Evolutionary conservation across 2,888 invertebrate species (phyloP), one percentile per base, ranked within the genome.

Genomic region (Lithosia quadra): DNA sequence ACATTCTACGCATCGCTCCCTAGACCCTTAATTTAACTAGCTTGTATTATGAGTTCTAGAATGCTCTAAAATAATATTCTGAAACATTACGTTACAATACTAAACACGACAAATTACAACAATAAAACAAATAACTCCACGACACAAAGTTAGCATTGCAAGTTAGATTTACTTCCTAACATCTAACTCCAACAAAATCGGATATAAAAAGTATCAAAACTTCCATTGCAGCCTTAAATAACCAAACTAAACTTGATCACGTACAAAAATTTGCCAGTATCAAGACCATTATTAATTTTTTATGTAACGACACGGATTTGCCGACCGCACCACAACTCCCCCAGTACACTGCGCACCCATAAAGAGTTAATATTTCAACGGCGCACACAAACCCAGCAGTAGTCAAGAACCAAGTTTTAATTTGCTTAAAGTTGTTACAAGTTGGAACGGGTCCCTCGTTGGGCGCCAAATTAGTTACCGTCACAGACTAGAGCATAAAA

Each of bases 371-470:
- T 94, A 94, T 94, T 95, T 94, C 91, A 94, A 86, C 85, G 81
- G 85, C 84, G 82, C 88, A 88, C 89, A 92, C 92, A 91, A 91
- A 93, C 90, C 88, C 88, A 90, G 90, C 93, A 91, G 92, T 93
- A 92, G 93, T 92, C 92, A 91, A 89, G 85, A 84, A 79, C 81
- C 85, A 94, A 95, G 91, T 94, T 95, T 95, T 94, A 94, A 95
- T 95, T 95, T 93, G 94, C 92, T 95, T 94, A 92, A 92, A 94
- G 90, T 94, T 93, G 93, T 92, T 91, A 91, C 92, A 91, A 94
- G 86, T 94, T 93, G 90, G 92, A 93, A 92, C 92, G 90, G 90
- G 90, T 90, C 94, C 92, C 92, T 88, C 79, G 92, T 88, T 90
- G 91, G 89, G 89, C 90, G 92, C 93, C 93, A 93, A 94, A 94